A percentile compares a stretch with the other conserved stretches of the same genome.
Conservation (phyloP, 2,113 vertebrate genomes). For the Pimephales promelas region DNA sequence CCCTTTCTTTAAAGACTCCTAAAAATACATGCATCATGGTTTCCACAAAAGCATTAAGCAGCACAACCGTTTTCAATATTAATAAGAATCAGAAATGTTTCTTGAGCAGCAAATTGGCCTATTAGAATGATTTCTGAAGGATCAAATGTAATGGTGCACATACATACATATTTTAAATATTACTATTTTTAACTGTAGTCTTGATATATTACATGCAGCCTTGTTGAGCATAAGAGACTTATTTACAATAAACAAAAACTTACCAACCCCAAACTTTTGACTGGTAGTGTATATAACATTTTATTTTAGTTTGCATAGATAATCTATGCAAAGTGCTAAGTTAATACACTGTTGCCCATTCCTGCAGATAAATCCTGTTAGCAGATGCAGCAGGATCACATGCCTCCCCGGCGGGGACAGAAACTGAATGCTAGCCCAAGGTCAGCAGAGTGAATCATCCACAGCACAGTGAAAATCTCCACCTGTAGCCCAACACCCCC, state of each 20-base stretch:
- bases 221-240: neutral
- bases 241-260: neutral
- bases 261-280: neutral
- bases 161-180: neutral
- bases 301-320: neutral
- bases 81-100: neutral
- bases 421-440: neutral
- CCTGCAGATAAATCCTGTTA: constrained; percentile 27
- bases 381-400: constrained; percentile 22
- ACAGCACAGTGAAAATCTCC: neutral
- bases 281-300: neutral
- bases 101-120: neutral
- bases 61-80: neutral
- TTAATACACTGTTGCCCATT: constrained; percentile 44
- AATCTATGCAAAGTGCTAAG: neutral
- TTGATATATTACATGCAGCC: neutral
- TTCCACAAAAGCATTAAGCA: neutral
- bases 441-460: constrained; percentile 13
- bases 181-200: neutral
- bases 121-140: neutral
- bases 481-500: constrained; percentile 2
- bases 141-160: neutral
- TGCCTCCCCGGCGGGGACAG: neutral
- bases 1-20: neutral
- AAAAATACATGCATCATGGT: neutral